Evolutionary conservation across 2,113 vertebrate genomes (phyloP), one percentile per base, ranked within the genome.

Genomic region (Hemibagrus wyckioides): DNA sequence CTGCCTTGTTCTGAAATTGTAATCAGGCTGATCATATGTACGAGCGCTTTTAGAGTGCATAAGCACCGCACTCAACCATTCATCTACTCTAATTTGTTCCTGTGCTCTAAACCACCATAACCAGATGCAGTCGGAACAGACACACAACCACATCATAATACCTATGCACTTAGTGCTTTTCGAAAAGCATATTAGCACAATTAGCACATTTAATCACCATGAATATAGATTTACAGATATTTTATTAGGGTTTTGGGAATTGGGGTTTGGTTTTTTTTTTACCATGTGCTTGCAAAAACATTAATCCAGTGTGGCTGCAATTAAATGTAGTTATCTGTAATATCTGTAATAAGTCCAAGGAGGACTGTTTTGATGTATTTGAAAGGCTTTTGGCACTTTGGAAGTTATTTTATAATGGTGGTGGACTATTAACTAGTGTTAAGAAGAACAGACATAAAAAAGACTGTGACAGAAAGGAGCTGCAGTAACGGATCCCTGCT

Each of bases 211-310:
- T 59, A 89, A 57, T 85, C 41, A 82, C 67, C 61, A 84, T 15
- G 39, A 86, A 61, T 88, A 50, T 39, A 83, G 61, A 69, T 88
- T 87, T 87, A 57, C 82, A 80, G 71, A 65, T 82, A 85, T 87
- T 80, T 83, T 83, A 52, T 63, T 88, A 69, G 23, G 61, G 50
- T n/a, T 65, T 88, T 82, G 79, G 81, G 69, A 84, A 14, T 84
- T 80, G 30, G 13, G 69, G 84, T 86, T 83, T 82, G 28, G 85
- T 4, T 71, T 88, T 83, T n/a, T n/a, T n/a, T n/a, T n/a, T n/a
- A n/a, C n/a, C 41, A 48, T 84, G 83, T 36, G 65, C 86, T 82
- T 82, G 33, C 54, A 81, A 61, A 71, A 81, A 41, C 75, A 77
- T 54, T 50, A 39, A 33, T 56, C 25, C 83, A 84, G 41, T 3